phyloP scores from a whole-genome alignment of 2,888 invertebrate genomes.

The Pammene fasciana region DNA sequence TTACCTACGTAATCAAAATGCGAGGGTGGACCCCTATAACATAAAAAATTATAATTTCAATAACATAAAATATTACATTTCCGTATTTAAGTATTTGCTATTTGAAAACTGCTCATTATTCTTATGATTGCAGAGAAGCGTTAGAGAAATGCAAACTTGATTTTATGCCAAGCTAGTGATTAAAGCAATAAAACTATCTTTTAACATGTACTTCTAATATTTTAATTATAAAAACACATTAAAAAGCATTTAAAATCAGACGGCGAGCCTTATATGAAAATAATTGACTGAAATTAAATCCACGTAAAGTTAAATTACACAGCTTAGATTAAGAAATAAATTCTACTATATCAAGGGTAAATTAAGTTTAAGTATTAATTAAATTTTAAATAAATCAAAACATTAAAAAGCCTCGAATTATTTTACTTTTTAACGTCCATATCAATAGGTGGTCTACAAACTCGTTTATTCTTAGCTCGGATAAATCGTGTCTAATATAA shows the following conservation, averaged over 20 bases:
- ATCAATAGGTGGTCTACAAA: neutral
- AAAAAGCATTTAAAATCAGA: neutral
- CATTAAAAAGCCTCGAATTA: too few species aligned
- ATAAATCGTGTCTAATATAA: slow-evolving; percentile 20
- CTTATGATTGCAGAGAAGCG: neutral
- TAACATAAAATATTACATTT: too few species aligned
- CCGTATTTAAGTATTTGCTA: too few species aligned
- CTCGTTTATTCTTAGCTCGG: neutral
- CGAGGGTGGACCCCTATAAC: too few species aligned
- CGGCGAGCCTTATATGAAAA: neutral
- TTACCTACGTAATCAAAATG: too few species aligned
- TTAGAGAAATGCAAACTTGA: neutral
- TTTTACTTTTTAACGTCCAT: neutral
- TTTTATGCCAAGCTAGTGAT: neutral
- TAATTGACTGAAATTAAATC: neutral
- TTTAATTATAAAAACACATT: neutral
- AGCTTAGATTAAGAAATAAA: neutral
- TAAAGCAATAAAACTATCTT: neutral
- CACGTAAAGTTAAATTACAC: neutral
- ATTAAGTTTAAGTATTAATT: too few species aligned
- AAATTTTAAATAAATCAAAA: too few species aligned
- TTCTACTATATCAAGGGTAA: neutral
- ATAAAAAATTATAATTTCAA: too few species aligned
- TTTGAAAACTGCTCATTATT: neutral
- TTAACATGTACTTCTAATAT: neutral